phyloP scores from a whole-genome alignment of 2,888 invertebrate genomes.

The Aleiodes alternator region DNA sequence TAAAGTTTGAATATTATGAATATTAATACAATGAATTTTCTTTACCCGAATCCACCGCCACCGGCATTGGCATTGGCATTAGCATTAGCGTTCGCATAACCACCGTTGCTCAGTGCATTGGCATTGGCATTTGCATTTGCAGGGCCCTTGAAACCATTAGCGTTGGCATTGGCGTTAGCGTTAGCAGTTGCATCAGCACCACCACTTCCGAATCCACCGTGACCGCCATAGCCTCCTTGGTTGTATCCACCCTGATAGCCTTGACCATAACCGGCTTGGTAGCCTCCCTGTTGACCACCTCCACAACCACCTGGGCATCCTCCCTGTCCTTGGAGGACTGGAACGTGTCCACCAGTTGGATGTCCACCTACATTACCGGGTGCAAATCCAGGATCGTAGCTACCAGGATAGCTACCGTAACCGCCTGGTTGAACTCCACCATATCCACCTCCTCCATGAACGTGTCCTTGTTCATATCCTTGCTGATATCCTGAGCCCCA shows the following conservation, averaged over 20 bases:
- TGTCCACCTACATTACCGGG: no score
- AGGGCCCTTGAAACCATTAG: neutral
- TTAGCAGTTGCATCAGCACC: conserved; percentile 38
- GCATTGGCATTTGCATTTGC: conserved; percentile 37
- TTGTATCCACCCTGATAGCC: conserved; percentile 22
- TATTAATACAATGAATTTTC: conserved; percentile 50
- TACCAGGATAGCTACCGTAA: no score
- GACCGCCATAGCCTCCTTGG: conserved; percentile 26
- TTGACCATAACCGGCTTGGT: conserved; percentile 5
- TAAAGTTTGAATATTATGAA: neutral
- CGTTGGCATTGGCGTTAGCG: conserved; percentile 42
- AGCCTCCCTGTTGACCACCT: neutral
- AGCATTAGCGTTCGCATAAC: conserved; percentile 12
- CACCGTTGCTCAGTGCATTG: conserved; percentile 13
- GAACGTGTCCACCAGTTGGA: no score
- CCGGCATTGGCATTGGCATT: conserved; percentile 36
- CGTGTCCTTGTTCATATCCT: neutral
- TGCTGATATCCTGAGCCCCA: no score
- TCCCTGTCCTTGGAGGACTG: no score
- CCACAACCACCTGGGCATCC: no score
- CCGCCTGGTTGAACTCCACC: no score
- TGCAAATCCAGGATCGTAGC: no score
- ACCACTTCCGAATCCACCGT: conserved; percentile 1
- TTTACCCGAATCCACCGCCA: conserved; percentile 27
- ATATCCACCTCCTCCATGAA: no score